These are phyloP conservation scores for Pleuronectes platessa DNA, from an alignment of 2,113 vertebrate genomes.

Conservation along the genomic window DNA sequence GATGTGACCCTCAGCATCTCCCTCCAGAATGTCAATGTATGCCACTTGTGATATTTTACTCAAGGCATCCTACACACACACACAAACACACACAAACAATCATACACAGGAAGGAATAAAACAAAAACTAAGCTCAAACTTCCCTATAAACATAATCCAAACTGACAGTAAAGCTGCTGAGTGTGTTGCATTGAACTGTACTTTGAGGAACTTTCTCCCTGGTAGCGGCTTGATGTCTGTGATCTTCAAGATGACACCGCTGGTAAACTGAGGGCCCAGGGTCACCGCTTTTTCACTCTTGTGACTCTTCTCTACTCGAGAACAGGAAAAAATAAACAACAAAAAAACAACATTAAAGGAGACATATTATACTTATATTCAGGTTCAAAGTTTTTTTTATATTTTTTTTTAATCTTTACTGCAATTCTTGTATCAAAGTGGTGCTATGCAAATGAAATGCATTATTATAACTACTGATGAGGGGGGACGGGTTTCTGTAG, in stretches of 20 bases:
- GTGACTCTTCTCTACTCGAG: conserved; percentile 58
- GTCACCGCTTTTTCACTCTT: conserved; percentile 74
- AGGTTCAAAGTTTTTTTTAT: no score
- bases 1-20: conserved; percentile 91
- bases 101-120: background rate
- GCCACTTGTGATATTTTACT: conserved; percentile 86
- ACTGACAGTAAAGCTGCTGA: background rate
- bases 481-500: no score
- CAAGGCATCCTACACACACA: conserved; percentile 84
- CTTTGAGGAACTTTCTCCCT: conserved; percentile 89
- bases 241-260: conserved; percentile 95
- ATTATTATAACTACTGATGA: no score
- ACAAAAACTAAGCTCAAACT: background rate
- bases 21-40: conserved; percentile 92
- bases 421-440: no score
- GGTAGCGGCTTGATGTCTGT: conserved; percentile 87
- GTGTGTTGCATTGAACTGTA: conserved; percentile 47
- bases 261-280: conserved; percentile 89
- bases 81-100: conserved; percentile 42
- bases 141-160: background rate
- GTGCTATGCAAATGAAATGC: no score
- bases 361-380: no score
- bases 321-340: background rate
- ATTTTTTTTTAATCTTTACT: no score
- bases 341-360: background rate